Evolutionary conservation across 1,140 invertebrate species (phyloP).

Genomic region (Popillia japonica): DNA sequence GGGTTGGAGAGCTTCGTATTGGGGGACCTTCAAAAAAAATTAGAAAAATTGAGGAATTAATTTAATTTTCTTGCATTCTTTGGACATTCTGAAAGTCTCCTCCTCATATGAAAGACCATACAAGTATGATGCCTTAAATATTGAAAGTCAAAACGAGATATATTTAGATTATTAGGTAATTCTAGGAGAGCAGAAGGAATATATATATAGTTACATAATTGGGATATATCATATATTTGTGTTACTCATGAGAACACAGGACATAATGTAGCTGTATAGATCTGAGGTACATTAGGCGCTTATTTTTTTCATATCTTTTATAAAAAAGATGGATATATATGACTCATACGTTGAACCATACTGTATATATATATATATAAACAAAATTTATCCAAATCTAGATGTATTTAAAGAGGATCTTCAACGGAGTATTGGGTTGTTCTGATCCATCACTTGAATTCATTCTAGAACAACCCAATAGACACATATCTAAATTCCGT

Average conservation of each 20-base stretch:
- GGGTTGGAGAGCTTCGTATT: too few relatives aligned
- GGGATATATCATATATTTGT: neutral
- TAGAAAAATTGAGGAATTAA: too few relatives aligned
- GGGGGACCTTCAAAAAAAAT: too few relatives aligned
- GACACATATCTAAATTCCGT: too few relatives aligned
- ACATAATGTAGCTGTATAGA: neutral
- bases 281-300: neutral
- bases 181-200: neutral
- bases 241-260: neutral
- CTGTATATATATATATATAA: slow-evolving; percentile 5
- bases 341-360: slow-evolving; percentile 25
- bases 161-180: slow-evolving; percentile 26
- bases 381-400: neutral
- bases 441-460: too few relatives aligned
- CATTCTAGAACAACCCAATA: too few relatives aligned
- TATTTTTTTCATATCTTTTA: neutral
- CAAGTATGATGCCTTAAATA: slow-evolving; percentile 56
- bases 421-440: too few relatives aligned
- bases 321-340: slow-evolving; percentile 32
- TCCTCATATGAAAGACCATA: slow-evolving; percentile 51
- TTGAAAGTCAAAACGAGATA: slow-evolving; percentile 49
- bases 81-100: too few relatives aligned
- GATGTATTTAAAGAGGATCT: too few relatives aligned
- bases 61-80: too few relatives aligned
- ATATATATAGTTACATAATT: neutral